Evolutionary conservation across 2,797 vertebrate species (phyloP).

Genomic region (Jordanella pulchra): DNA sequence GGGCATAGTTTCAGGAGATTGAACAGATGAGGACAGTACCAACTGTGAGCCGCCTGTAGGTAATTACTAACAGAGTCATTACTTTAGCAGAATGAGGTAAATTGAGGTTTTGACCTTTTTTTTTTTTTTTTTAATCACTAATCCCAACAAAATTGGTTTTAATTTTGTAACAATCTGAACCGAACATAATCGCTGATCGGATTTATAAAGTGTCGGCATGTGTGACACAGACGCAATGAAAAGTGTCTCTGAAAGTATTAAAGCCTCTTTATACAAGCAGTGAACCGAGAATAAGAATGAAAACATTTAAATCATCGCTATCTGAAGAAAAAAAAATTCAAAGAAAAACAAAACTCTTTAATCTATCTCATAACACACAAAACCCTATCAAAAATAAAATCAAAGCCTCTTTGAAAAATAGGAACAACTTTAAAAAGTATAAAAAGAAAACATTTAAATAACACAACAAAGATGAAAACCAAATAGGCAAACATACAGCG

Average conservation of each 20-base stretch:
- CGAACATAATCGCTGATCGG: constrained; percentile 39
- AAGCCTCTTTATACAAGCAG: constrained; percentile 61
- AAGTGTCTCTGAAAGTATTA: constrained; percentile 37
- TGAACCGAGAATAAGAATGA: constrained; percentile 43
- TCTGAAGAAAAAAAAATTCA: constrained; percentile 3
- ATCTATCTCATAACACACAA: constrained; percentile 60
- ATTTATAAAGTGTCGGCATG: constrained; percentile 46
- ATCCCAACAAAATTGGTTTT: constrained; percentile 46
- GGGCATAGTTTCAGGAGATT: constrained; percentile 55
- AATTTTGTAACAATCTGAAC: constrained; percentile 62
- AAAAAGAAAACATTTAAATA: constrained; percentile 71
- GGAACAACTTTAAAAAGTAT: constrained; percentile 55
- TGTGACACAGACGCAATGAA: constrained; percentile 56
- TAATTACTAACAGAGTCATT: constrained; percentile 59
- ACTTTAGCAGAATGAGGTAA: constrained; percentile 72
- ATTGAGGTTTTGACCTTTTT: constrained; percentile 63
- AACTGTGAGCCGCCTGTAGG: constrained; percentile 72
- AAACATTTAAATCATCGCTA: constrained; percentile 52
- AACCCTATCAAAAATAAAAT: constrained; percentile 78
- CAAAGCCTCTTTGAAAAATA: constrained; percentile 72
- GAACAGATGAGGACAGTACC: constrained; percentile 74
- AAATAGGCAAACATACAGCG: constrained; percentile 52
- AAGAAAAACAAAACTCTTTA: constrained; percentile 35
- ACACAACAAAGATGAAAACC: constrained; percentile 60
- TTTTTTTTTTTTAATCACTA: constrained; percentile 17